Percentiles rank a stretch among this genome's conserved stretches.
phyloP scores from a whole-genome alignment of 2,797 vertebrate genomes.

The Ammospiza maritima region DNA sequence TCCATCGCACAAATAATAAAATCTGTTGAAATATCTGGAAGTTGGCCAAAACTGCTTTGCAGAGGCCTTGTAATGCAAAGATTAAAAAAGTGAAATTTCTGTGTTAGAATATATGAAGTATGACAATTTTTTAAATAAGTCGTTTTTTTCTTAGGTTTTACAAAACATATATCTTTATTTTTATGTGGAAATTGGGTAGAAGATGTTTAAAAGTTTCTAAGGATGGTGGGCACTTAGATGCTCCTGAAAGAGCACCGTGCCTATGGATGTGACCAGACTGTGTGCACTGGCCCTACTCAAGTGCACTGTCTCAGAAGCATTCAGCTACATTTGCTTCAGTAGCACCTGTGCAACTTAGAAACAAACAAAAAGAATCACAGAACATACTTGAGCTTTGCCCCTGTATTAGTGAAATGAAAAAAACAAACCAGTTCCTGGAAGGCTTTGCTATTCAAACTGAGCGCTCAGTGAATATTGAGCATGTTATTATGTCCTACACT shows the following conservation, averaged over 20 bases:
- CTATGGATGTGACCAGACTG: background rate
- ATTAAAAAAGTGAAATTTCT: background rate
- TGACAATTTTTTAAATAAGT: rapidly evolving
- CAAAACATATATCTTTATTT: background rate
- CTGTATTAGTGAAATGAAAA: background rate
- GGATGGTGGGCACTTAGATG: rapidly evolving
- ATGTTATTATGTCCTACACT: rapidly evolving
- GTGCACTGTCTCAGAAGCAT: background rate
- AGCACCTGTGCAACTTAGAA: background rate
- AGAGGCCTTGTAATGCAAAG: background rate
- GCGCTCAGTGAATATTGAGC: background rate
- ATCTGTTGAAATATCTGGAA: background rate
- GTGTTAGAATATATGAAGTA: background rate
- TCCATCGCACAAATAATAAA: background rate
- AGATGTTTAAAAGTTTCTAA: background rate
- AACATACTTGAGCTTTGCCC: background rate
- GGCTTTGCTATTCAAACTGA: background rate
- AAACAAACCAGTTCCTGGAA: background rate
- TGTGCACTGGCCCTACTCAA: background rate
- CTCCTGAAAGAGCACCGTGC: background rate
- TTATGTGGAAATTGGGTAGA: background rate
- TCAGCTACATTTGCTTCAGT: background rate
- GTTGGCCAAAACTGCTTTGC: background rate
- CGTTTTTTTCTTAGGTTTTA: background rate
- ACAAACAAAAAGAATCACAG: background rate